phyloP scores from a whole-genome alignment of 2,888 invertebrate genomes.

The Scelioninae gen. 2 region DNA sequence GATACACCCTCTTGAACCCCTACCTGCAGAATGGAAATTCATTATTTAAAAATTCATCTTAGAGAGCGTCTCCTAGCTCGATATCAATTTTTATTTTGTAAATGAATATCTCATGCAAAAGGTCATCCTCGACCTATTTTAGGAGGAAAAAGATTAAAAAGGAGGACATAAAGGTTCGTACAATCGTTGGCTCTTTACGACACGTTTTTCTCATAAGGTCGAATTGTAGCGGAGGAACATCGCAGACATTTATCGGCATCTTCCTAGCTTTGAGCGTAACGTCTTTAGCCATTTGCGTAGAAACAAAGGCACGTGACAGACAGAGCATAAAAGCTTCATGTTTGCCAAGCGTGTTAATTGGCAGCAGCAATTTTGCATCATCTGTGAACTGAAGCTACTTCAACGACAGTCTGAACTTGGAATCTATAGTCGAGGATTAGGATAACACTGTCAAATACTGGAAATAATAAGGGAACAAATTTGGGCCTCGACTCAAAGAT shows the following conservation, averaged over 20 bases:
- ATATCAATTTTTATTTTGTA: conserved; percentile 4
- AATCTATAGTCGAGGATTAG: conserved; percentile 50
- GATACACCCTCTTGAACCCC: too few relatives aligned
- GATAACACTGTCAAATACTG: conserved; percentile 35
- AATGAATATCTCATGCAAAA: neutral
- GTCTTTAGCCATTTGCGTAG: conserved; percentile 20
- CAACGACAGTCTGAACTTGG: conserved; percentile 36
- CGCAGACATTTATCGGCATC: conserved; percentile 16
- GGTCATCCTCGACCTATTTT: conserved; percentile 10
- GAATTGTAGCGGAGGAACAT: neutral
- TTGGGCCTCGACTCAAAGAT: conserved; percentile 21
- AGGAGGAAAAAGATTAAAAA: too few relatives aligned
- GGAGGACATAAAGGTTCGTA: too few relatives aligned
- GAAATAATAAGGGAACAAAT: conserved; percentile 27
- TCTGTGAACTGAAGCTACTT: conserved; percentile 35
- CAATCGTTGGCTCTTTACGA: conserved; percentile 9
- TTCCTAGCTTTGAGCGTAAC: conserved; percentile 8
- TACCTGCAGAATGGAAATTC: too few relatives aligned
- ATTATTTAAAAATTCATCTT: conserved; percentile 4
- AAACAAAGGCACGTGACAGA: conserved; percentile 41
- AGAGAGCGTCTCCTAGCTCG: neutral
- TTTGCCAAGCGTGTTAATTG: conserved; percentile 40
- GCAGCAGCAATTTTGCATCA: conserved; percentile 35
- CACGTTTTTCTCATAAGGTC: conserved; percentile 12
- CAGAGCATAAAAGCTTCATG: conserved; percentile 43